Percentiles rank a stretch among this genome's conserved stretches.
These are phyloP conservation scores for Drosophila aff. DNA, from an alignment of 1,140 invertebrate genomes.

Conservation along the genomic window DNA sequence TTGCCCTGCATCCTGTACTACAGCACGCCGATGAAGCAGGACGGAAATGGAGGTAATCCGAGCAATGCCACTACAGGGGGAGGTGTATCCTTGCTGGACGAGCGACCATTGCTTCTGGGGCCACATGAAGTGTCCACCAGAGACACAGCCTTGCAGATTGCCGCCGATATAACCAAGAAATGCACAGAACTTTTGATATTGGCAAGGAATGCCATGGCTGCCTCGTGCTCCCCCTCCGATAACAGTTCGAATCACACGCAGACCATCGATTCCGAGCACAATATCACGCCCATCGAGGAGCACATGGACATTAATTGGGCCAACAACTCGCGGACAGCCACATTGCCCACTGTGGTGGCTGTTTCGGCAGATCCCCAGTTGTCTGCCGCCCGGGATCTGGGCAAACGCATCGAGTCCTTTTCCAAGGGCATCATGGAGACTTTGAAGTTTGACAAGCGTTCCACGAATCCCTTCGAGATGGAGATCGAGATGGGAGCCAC, in stretches of 20 bases:
- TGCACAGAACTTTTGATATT: conserved; percentile 90
- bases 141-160: conserved; percentile 86
- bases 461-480: conserved; percentile 84
- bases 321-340: conserved; percentile 78
- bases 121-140: conserved; percentile 73
- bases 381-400: conserved; percentile 76
- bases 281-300: conserved; percentile 85
- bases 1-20: conserved; percentile 97
- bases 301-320: conserved; percentile 85
- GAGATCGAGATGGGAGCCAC: conserved; percentile 84
- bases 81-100: conserved; percentile 9
- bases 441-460: conserved; percentile 83
- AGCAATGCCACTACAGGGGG: neutral
- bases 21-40: conserved; percentile 85
- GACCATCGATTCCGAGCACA: conserved; percentile 85
- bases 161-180: conserved; percentile 90
- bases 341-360: conserved; percentile 44
- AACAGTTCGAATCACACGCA: conserved; percentile 88
- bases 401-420: conserved; percentile 84
- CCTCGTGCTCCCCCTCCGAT: conserved; percentile 85
- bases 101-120: conserved; percentile 24
- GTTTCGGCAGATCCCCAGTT: conserved; percentile 63
- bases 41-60: conserved; percentile 17
- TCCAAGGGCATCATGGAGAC: conserved; percentile 85
- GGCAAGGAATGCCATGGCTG: conserved; percentile 88